Evolutionary conservation across 1,140 invertebrate species (phyloP).

Genomic region (Papilio machaon): DNA sequence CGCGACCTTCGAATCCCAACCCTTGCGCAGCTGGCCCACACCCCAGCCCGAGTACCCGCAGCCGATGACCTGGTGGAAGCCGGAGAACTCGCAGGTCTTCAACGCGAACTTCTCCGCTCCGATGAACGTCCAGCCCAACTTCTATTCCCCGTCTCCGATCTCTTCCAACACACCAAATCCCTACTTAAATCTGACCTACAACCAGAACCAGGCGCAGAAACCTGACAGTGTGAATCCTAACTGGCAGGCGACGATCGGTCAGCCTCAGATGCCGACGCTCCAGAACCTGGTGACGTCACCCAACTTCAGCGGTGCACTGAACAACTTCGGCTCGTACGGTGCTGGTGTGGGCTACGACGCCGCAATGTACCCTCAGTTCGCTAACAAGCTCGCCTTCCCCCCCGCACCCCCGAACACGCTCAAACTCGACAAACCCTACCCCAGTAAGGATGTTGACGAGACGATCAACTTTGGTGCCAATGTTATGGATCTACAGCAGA

Average conservation of each 20-base stretch:
- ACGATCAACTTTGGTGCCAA: slow-evolving; percentile 53
- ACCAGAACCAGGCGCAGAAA: slow-evolving; percentile 56
- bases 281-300: slow-evolving; percentile 66
- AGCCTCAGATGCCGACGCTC: slow-evolving; percentile 59
- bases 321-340: slow-evolving; percentile 56
- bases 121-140: slow-evolving; percentile 57
- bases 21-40: slow-evolving; percentile 45
- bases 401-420: slow-evolving; percentile 43
- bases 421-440: slow-evolving; percentile 59
- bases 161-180: slow-evolving; percentile 54
- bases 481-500: slow-evolving; percentile 55
- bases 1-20: slow-evolving; percentile 39
- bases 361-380: slow-evolving; percentile 73
- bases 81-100: slow-evolving; percentile 57
- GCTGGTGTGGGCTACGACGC: slow-evolving; percentile 52
- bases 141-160: slow-evolving; percentile 52
- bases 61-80: slow-evolving; percentile 65
- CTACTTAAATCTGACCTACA: slow-evolving; percentile 58
- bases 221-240: slow-evolving; percentile 52
- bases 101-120: slow-evolving; percentile 47
- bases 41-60: slow-evolving; percentile 55
- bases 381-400: slow-evolving; percentile 60
- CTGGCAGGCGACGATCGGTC: slow-evolving; percentile 60
- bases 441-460: slow-evolving; percentile 56
- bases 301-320: slow-evolving; percentile 60